Evolutionary conservation across 2,797 vertebrate species (phyloP).

Genomic region (Phyllotis vaccarum): DNA sequence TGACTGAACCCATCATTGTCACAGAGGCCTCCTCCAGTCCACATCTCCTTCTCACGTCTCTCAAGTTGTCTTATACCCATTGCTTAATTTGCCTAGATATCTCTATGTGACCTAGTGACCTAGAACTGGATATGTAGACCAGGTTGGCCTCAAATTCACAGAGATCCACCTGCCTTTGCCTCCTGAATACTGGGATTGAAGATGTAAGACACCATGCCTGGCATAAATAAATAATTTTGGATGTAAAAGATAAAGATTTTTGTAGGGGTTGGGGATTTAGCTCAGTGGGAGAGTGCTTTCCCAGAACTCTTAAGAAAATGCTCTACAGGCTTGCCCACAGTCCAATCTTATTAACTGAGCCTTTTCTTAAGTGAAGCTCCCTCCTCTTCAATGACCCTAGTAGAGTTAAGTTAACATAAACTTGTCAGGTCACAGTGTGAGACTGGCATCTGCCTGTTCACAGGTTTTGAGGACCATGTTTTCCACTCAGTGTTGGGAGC

Average conservation of each 20-base stretch:
- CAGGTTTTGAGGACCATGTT: neutral
- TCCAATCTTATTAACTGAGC: neutral
- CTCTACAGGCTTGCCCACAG: neutral
- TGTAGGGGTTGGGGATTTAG: neutral
- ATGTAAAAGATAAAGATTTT: neutral
- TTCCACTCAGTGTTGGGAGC: neutral
- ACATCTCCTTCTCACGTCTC: neutral
- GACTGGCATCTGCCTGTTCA: neutral
- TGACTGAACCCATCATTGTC: neutral
- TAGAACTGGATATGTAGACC: neutral
- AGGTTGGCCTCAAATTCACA: neutral
- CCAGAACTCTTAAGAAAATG: neutral
- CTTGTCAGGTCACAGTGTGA: neutral
- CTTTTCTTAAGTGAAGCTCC: too few species aligned
- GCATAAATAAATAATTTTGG: neutral
- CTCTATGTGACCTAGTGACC: neutral
- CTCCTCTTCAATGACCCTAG: neutral
- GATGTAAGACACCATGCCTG: neutral
- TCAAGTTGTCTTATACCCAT: neutral
- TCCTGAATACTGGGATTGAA: neutral
- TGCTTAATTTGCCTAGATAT: neutral
- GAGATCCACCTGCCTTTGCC: neutral
- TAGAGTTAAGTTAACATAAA: neutral
- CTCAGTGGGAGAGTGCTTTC: neutral
- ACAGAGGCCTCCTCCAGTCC: neutral